Percentiles rank a stretch among this genome's conserved stretches.
Evolutionary conservation across 2,797 vertebrate genomes (phyloP).

Genomic region (Spheniscus humboldti): DNA sequence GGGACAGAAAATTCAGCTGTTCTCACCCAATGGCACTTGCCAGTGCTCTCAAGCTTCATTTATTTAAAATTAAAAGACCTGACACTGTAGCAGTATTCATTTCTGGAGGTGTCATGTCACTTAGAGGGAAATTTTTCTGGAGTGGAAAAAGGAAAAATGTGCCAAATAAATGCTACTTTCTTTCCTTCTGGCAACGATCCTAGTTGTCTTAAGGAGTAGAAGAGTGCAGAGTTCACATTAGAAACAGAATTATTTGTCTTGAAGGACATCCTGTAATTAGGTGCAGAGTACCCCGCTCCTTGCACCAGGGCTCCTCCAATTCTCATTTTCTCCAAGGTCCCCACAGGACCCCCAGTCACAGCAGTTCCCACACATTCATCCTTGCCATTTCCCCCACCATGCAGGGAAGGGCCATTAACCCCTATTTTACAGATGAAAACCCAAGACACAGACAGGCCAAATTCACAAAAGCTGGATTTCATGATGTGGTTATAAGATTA

Average conservation of each 20-base stretch:
- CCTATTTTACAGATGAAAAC: not conserved
- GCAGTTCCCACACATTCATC: not conserved
- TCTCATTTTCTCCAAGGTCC: not conserved
- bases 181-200: not conserved
- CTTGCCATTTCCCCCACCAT: not conserved
- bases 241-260: constrained; percentile 20
- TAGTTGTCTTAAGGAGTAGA: not conserved
- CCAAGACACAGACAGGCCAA: not conserved
- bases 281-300: not conserved
- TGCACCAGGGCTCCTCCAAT: not conserved
- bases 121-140: constrained; percentile 20
- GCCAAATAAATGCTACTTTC: constrained; percentile 23
- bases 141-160: constrained; percentile 15
- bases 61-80: constrained; percentile 56
- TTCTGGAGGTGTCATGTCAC: constrained; percentile 46
- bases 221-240: not conserved
- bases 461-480: not conserved
- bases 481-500: not conserved
- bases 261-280: constrained; percentile 34
- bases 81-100: constrained; percentile 13
- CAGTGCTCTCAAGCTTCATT: constrained; percentile 22
- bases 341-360: not conserved
- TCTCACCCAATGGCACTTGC: constrained; percentile 21
- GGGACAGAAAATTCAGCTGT: constrained; percentile 20
- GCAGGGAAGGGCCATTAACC: not conserved